Evolutionary conservation across 1,140 invertebrate genomes (phyloP).

Genomic region (Papilio machaon): DNA sequence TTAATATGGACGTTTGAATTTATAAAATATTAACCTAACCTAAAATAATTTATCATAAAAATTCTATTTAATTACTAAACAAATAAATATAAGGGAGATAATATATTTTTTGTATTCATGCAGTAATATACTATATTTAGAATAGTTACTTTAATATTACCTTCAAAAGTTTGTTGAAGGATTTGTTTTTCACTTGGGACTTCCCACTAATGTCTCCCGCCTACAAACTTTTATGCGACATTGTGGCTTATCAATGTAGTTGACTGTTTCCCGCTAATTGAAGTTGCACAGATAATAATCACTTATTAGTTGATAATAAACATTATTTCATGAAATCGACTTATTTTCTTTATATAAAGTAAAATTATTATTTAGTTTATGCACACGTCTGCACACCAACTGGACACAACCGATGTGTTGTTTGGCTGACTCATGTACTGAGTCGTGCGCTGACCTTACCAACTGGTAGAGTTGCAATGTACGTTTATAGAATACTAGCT

Average conservation of each 20-base stretch:
- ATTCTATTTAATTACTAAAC: neutral
- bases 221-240: neutral
- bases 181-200: neutral
- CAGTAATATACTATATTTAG: neutral
- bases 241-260: neutral
- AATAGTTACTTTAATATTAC: neutral
- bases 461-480: neutral
- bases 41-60: neutral
- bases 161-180: neutral
- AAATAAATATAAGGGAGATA: neutral
- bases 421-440: neutral
- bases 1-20: neutral
- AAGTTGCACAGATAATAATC: neutral
- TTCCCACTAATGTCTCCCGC: neutral
- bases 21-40: neutral
- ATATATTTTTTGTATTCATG: neutral
- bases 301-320: neutral
- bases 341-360: neutral
- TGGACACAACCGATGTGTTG: neutral
- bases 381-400: neutral
- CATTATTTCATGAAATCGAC: neutral
- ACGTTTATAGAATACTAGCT: neutral
- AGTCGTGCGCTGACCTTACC: neutral
- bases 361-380: neutral
- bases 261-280: neutral